Evolutionary conservation across 2,797 vertebrate genomes (phyloP).

Genomic region (Sciurus carolinensis): DNA sequence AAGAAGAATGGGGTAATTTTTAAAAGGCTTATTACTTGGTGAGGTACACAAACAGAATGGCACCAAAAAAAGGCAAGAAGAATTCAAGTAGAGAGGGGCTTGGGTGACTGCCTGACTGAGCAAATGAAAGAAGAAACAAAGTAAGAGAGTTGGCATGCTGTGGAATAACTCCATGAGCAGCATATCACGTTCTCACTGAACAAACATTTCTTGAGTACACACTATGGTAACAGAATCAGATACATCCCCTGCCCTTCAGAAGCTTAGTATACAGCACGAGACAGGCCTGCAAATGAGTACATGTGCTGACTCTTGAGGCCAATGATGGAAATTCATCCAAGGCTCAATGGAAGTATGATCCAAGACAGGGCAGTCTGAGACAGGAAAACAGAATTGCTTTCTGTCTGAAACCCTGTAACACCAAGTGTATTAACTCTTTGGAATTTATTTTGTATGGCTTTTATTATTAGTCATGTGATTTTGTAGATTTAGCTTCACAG

Average conservation of each 20-base stretch:
- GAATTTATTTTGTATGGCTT: background rate
- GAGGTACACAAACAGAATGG: background rate
- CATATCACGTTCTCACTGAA: background rate
- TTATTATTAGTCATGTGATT: background rate
- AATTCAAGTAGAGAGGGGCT: background rate
- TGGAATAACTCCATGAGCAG: background rate
- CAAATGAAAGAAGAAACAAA: background rate
- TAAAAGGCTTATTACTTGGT: background rate
- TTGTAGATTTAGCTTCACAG: background rate
- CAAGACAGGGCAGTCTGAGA: background rate
- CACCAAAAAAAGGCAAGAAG: background rate
- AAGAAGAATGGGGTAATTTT: background rate
- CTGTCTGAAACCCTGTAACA: background rate
- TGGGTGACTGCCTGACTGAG: background rate
- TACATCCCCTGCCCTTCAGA: background rate
- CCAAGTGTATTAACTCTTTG: background rate
- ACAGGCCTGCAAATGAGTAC: too few species aligned
- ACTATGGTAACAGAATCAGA: background rate
- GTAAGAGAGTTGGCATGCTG: background rate
- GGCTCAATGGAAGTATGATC: background rate
- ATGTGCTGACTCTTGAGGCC: background rate
- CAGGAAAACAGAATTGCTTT: background rate
- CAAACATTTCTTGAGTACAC: background rate
- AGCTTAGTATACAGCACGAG: background rate
- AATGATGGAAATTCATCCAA: background rate